phyloP scores from a whole-genome alignment of 1,140 invertebrate species.

The Drosophila kurseongensis region DNA sequence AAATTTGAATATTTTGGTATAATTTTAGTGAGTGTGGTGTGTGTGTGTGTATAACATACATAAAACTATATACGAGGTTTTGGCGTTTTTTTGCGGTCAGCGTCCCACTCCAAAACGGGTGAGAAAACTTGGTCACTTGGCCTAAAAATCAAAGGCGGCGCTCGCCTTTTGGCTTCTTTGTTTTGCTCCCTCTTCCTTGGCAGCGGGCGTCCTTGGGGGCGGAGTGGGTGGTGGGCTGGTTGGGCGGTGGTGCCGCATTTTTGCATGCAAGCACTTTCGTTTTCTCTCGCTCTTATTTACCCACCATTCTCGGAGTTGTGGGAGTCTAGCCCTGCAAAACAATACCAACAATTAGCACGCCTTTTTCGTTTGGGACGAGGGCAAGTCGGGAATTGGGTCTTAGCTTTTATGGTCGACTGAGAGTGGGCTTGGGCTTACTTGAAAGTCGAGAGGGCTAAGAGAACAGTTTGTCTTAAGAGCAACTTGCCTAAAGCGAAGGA shows the following conservation, averaged over 20 bases:
- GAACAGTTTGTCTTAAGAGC: conserved; percentile 16
- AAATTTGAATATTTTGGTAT: conserved; percentile 83
- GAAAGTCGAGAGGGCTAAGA: conserved; percentile 25
- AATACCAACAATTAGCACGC: conserved; percentile 50
- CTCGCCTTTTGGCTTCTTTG: conserved; percentile 62
- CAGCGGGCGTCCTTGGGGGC: conserved; percentile 21
- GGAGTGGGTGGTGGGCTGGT: conserved; percentile 1
- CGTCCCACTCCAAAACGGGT: conserved; percentile 29
- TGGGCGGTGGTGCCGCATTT: conserved; percentile 42
- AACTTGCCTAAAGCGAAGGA: background rate
- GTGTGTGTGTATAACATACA: conserved; percentile 35
- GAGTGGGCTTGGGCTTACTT: conserved; percentile 19
- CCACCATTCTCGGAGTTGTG: conserved; percentile 25
- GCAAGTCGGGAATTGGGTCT: conserved; percentile 52
- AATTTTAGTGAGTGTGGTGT: conserved; percentile 53
- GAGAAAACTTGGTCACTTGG: conserved; percentile 63
- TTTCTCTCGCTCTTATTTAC: conserved; percentile 50
- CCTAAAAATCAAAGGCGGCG: conserved; percentile 67
- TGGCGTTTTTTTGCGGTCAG: conserved; percentile 61
- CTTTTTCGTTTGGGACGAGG: conserved; percentile 18
- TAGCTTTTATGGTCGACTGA: conserved; percentile 43
- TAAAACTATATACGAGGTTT: conserved; percentile 60
- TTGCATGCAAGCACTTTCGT: conserved; percentile 74
- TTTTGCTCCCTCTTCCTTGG: conserved; percentile 59
- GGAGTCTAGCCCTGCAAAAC: conserved; percentile 51